Conservation (phyloP, 35 echinoderm and acorn worm species). For the Apostichopus parvimensis region DNA sequence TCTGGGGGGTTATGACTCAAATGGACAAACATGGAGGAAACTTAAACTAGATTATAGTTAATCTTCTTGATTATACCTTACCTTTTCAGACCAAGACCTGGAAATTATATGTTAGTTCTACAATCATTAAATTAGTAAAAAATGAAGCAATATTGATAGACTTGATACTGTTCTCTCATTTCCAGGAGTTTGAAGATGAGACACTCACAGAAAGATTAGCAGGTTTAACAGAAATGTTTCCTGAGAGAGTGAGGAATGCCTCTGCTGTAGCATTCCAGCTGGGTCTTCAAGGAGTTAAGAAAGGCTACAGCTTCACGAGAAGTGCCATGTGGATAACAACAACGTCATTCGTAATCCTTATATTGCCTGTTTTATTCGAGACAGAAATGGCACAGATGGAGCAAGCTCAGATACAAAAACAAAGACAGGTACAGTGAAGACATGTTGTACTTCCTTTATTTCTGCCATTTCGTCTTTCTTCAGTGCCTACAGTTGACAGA, state of each 20-base stretch:
- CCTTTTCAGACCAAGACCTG: too few relatives aligned
- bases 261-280: slow-evolving; percentile 25
- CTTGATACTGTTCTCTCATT: too few relatives aligned
- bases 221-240: slow-evolving; percentile 93
- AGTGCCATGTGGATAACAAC: slow-evolving; percentile 92
- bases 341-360: slow-evolving; percentile 91
- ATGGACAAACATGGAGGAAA: too few relatives aligned
- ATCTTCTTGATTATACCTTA: too few relatives aligned
- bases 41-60: too few relatives aligned
- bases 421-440: slow-evolving; percentile 77
- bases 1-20: too few relatives aligned
- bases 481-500: too few relatives aligned
- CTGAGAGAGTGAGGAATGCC: slow-evolving; percentile 63
- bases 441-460: too few relatives aligned
- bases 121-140: too few relatives aligned
- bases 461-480: too few relatives aligned
- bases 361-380: slow-evolving; percentile 91
- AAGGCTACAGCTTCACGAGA: slow-evolving; percentile 69
- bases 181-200: slow-evolving; percentile 99
- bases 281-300: slow-evolving; percentile 57
- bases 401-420: slow-evolving; percentile 97
- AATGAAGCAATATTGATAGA: too few relatives aligned
- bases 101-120: too few relatives aligned
- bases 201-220: slow-evolving; percentile 77
- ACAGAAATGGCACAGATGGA: slow-evolving; percentile 98